A percentile compares a stretch with the other conserved stretches of the same genome.
Evolutionary conservation across 2,888 invertebrate genomes (phyloP).

Genomic region (Cerastoderma edule): DNA sequence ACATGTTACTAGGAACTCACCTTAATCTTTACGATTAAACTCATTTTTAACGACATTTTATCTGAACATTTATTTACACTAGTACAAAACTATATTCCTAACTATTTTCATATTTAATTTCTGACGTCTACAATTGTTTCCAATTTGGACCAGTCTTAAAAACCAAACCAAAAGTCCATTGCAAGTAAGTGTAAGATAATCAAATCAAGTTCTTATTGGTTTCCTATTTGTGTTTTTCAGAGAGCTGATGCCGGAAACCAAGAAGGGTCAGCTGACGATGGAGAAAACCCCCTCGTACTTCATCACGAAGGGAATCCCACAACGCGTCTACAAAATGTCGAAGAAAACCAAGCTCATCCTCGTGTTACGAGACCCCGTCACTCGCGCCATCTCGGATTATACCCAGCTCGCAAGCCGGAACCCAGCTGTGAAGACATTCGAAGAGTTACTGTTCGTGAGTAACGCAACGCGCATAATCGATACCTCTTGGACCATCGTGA

Average conservation of each 20-base stretch:
- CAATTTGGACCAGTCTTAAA: too few species aligned
- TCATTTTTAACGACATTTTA: too few species aligned
- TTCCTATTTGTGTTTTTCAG: slow-evolving; percentile 84
- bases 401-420: slow-evolving; percentile 88
- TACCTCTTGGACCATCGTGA: slow-evolving; percentile 91
- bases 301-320: slow-evolving; percentile 93
- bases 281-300: slow-evolving; percentile 98
- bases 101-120: too few species aligned
- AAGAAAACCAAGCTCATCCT: slow-evolving; percentile 92
- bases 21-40: too few species aligned
- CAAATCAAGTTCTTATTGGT: neutral
- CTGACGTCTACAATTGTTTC: neutral
- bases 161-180: neutral
- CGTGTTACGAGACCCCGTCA: slow-evolving; percentile 95
- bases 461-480: slow-evolving; percentile 90
- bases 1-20: too few species aligned
- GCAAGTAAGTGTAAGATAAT: neutral
- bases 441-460: slow-evolving; percentile 86
- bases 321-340: slow-evolving; percentile 93
- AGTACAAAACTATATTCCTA: too few species aligned
- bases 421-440: slow-evolving; percentile 77
- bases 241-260: slow-evolving; percentile 93
- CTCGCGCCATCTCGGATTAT: slow-evolving; percentile 95
- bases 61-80: too few species aligned
- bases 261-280: slow-evolving; percentile 94